Base-by-base conservation (phyloP, 1,140 invertebrate genomes). In the Camponotus floridanus region DNA sequence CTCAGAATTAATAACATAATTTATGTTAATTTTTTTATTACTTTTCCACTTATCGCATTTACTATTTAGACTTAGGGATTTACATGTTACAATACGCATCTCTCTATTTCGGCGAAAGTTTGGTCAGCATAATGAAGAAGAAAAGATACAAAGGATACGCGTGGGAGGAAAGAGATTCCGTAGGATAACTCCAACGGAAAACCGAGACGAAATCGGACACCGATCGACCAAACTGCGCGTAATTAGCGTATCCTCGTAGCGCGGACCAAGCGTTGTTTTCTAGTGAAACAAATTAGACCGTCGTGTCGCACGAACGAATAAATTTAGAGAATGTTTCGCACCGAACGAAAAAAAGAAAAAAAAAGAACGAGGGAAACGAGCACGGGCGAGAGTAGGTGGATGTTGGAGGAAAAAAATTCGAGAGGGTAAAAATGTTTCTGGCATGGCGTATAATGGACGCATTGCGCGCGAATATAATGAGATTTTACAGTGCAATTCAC, bases 401-500 rank as follows among this genome's bases (percentile, higher is more conserved):
- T 45, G 48, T 33, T 57, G 87, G 86, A 92, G 87, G 73, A 88
- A 90, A 86, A 80, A 81, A 87, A 90, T 86, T 87, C 76, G 88
- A 81, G 78, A 39, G 68, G 90, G 86, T 90, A 90, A 91, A 92
- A 94, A 93, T 94, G 92, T 93, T 94, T 92, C 91, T 94, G 93
- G 91, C 92, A 93, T 91, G 90, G 91, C 92, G 94, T 93, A 93
- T 94, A 94, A 94, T 94, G 92, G 92, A 92, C 91, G 91, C 91
- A 91, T 92, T 91, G 91, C 91, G 90, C 92, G 92, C 88, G 92
- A 94, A 92, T 94, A 93, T 94, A 94, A 94, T 95, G 94, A 94
- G 94, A 95, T 94, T 94, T 95, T 93, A 93, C 94, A 90, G 92
- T 93, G 94, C 93, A 93, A 92, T 93, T 94, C 94, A 92, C 93